Conservation (phyloP, 2,113 vertebrate species). For the Tautogolabrus adspersus region DNA sequence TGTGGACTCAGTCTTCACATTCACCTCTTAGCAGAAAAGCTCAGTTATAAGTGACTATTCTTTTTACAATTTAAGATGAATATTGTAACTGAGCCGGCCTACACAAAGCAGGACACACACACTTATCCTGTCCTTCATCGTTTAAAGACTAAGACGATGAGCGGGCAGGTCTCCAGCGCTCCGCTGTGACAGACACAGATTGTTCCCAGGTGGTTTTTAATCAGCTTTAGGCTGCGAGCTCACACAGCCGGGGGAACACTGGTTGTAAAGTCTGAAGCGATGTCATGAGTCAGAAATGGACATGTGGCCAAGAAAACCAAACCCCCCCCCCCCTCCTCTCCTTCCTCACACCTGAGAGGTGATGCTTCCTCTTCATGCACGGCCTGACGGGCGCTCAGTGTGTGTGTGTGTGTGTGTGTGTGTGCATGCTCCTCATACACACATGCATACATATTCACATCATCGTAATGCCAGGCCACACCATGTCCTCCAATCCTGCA, state of each 20-base stretch:
- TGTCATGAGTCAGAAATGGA: constrained; percentile 81
- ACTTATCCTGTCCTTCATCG: constrained; percentile 41
- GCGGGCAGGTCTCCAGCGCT: constrained; percentile 55
- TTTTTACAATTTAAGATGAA: too few species aligned
- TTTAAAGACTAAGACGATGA: constrained; percentile 39
- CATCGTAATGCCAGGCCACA: constrained; percentile 80
- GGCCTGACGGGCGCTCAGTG: constrained; percentile 54
- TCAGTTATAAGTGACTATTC: too few species aligned
- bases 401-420: constrained; percentile 66
- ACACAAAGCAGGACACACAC: constrained; percentile 1
- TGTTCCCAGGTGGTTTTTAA: constrained; percentile 71
- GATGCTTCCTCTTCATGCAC: constrained; percentile 77
- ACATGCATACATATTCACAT: constrained; percentile 58
- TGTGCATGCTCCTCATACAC: constrained; percentile 79
- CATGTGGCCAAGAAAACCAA: constrained; percentile 63
- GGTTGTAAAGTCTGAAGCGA: constrained; percentile 47
- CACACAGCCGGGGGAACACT: constrained; percentile 40
- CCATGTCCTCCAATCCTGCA: constrained; percentile 84
- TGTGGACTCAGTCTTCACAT: too few species aligned
- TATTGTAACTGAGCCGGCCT: background rate
- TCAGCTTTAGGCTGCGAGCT: constrained; percentile 56
- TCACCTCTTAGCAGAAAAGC: too few species aligned
- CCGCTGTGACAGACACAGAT: constrained; percentile 41
- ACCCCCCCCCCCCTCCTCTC: constrained; percentile 8
- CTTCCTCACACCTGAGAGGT: constrained; percentile 21